Percentiles rank a stretch among this genome's conserved stretches.
These are phyloP conservation scores for Phymorhynchus buccinoides DNA, from an alignment of 1,140 invertebrate species.

Conservation along the genomic window DNA sequence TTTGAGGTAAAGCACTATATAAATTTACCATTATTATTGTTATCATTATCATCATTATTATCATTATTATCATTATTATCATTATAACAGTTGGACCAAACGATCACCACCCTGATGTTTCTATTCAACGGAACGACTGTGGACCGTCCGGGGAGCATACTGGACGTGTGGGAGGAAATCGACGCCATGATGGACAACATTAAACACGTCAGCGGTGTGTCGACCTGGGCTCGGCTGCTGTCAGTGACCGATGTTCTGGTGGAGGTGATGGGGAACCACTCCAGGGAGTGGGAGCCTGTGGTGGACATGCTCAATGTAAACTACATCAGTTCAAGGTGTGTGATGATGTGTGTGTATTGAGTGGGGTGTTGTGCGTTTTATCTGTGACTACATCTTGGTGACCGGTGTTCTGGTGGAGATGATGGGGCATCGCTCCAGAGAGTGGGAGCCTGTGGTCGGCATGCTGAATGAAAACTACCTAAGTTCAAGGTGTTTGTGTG, in stretches of 20 bases:
- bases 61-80: neutral
- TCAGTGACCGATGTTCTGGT: neutral
- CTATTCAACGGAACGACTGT: neutral
- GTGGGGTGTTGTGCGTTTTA: no score
- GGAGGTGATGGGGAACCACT: neutral
- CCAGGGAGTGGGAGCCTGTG: conserved; percentile 38
- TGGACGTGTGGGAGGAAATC: neutral
- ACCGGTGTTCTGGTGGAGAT: neutral
- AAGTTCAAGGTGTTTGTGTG: conserved; percentile 24
- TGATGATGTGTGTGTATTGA: no score
- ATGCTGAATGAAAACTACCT: conserved; percentile 41
- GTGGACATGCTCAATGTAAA: conserved; percentile 41
- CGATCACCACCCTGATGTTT: neutral
- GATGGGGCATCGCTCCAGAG: neutral
- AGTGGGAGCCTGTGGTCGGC: conserved; percentile 41
- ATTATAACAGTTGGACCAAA: conserved; percentile 20
- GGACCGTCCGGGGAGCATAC: neutral
- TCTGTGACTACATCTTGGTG: no score
- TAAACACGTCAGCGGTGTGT: neutral
- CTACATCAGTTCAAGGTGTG: conserved; percentile 31
- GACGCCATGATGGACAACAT: neutral
- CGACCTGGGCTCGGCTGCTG: neutral
- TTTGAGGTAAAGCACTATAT: no score
- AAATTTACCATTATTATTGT: neutral
- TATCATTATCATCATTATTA: neutral